Evolutionary conservation across 2,113 vertebrate species (phyloP), one percentile per base, ranked within the genome.

Genomic region (Cololabis saira): DNA sequence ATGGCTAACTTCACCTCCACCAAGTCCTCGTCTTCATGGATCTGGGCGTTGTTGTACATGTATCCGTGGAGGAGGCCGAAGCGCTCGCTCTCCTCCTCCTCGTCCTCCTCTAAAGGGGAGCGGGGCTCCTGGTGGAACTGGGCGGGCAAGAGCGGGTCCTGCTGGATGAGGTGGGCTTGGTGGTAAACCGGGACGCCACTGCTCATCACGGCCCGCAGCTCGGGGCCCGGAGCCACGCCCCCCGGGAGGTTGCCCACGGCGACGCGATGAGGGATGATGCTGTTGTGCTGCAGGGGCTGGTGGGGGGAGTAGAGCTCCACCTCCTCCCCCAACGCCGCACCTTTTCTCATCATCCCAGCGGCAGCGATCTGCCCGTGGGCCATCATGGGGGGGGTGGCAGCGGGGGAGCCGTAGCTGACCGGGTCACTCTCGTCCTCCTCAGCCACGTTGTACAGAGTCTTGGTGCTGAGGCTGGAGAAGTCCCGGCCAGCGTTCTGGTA

Each of bases 381-480:
- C 85, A 94, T 87, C 93, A 91, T 94, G 47, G 94, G 90, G 58
- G 96, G 95, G 42, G 95, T 97, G 75, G 68, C 12, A 0, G 68
- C 12, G 0, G 95, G 90, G 61, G 94, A 91, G 85, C 94, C 94
- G 84, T 94, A 95, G 84, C 72, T 79, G 47, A 88, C 8, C 0
- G 93, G 90, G 15, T 92, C 94, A 12, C 90, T 89, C 5, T 93
- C 92, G 12, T 94, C 96, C 83, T 96, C 96, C 84, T 98, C 96
- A 52, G 93, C 94, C 76, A 97, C 94, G 71, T 98, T 96, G 91
- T 94, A 98, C 66, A 96, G 89, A 83, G 95, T 95, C 87, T 99
- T 99, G 61, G 93, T 93, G 93, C 94, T 97, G 91, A 94, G 94
- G 81, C 98, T 94, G 0, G 95, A 97, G 92, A 96, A 97, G 69